Conservation (phyloP, 2,888 invertebrate species). For the Zygaena filipendulae region DNA sequence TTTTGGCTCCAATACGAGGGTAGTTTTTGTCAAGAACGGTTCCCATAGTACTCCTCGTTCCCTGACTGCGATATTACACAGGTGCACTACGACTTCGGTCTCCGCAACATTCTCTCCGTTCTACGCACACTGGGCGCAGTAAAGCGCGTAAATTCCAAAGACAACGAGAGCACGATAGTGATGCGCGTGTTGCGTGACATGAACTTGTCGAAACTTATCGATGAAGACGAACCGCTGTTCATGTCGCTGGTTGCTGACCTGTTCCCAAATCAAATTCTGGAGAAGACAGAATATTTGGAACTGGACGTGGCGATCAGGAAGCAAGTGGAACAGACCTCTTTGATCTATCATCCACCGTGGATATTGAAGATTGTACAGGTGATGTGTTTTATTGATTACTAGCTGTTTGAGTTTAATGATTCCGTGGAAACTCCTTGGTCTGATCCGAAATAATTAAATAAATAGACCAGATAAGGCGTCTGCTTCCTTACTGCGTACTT, state of each 20-base stretch:
- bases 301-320: slow-evolving; percentile 88
- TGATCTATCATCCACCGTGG: slow-evolving; percentile 96
- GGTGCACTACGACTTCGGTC: slow-evolving; percentile 97
- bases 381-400: no score
- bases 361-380: slow-evolving; percentile 92
- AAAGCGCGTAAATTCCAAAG: slow-evolving; percentile 90
- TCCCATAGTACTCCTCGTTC: no score
- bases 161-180: slow-evolving; percentile 94
- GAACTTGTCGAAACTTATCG: slow-evolving; percentile 97
- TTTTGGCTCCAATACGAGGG: no score
- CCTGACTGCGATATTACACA: no score
- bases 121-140: slow-evolving; percentile 91
- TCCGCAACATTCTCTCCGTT: slow-evolving; percentile 95
- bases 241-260: slow-evolving; percentile 95
- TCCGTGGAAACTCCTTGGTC: no score
- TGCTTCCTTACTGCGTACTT: no score
- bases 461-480: no score
- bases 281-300: slow-evolving; percentile 90
- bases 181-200: slow-evolving; percentile 97
- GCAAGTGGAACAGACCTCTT: slow-evolving; percentile 82
- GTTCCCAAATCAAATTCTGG: slow-evolving; percentile 93
- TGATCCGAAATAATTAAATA: no score
- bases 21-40: no score
- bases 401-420: no score
- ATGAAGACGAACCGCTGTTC: slow-evolving; percentile 98